phyloP scores from a whole-genome alignment of 1,140 invertebrate species.

The Pectinophora gossypiella region DNA sequence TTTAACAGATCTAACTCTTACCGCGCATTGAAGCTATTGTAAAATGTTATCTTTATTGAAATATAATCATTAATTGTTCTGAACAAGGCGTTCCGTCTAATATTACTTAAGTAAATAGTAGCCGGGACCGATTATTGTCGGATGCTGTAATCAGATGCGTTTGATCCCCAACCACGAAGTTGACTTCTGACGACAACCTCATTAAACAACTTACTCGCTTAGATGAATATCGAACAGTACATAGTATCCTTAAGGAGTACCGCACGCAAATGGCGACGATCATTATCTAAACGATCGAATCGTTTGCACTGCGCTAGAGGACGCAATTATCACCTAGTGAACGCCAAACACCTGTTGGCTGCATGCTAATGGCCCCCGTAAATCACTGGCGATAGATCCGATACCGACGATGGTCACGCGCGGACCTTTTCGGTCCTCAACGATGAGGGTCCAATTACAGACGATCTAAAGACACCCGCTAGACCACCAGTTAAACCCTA shows the following conservation, averaged over 20 bases:
- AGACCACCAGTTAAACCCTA: constrained; percentile 11
- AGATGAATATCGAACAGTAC: constrained; percentile 17
- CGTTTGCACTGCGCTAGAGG: constrained; percentile 37
- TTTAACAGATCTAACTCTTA: too few relatives aligned
- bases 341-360: constrained; percentile 35
- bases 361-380: constrained; percentile 32
- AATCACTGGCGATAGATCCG: constrained; percentile 15
- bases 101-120: too few relatives aligned
- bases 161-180: too few relatives aligned
- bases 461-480: constrained; percentile 4
- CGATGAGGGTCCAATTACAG: constrained; percentile 26
- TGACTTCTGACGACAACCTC: too few relatives aligned
- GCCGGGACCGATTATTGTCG: too few relatives aligned
- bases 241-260: constrained; percentile 22
- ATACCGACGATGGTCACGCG: constrained; percentile 24
- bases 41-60: too few relatives aligned
- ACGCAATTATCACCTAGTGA: constrained; percentile 46
- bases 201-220: background rate
- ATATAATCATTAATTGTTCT: too few relatives aligned
- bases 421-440: constrained; percentile 20
- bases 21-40: too few relatives aligned
- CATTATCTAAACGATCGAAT: constrained; percentile 52
- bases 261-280: constrained; percentile 40
- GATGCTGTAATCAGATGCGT: too few relatives aligned
- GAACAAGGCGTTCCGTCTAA: too few relatives aligned